Conservation (phyloP, 2,113 vertebrate species). For the Ophiodon elongatus region DNA sequence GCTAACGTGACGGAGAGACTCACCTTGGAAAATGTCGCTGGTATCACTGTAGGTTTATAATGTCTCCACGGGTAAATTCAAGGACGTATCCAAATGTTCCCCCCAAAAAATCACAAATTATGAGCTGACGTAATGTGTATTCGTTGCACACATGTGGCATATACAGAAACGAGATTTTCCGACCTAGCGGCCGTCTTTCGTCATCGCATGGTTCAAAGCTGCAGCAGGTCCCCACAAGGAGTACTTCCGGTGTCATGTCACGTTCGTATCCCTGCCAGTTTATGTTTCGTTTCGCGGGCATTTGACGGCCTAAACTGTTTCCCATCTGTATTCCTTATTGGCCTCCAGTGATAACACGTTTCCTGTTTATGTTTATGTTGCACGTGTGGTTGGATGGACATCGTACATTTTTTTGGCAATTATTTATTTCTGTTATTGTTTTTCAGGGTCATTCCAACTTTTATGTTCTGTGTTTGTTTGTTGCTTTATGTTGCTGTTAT, state of each 20-base stretch:
- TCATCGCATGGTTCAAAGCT: neutral
- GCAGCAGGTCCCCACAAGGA: neutral
- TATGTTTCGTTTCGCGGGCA: neutral
- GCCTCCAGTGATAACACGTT: neutral
- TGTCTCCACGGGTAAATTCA: neutral
- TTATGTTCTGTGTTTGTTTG: neutral
- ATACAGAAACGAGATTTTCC: neutral
- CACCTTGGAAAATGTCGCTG: constrained; percentile 35
- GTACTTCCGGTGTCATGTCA: neutral
- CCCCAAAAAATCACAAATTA: accelerated
- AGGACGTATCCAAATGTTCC: neutral
- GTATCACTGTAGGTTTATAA: constrained; percentile 17
- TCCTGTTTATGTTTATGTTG: neutral
- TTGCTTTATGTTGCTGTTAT: neutral
- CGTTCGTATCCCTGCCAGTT: neutral
- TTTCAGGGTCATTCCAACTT: neutral
- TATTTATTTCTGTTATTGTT: neutral
- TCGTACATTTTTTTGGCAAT: neutral
- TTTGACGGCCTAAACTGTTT: neutral
- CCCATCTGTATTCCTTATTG: neutral
- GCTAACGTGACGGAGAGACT: constrained; percentile 30
- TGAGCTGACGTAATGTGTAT: neutral
- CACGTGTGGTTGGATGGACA: neutral
- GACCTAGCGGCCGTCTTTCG: neutral
- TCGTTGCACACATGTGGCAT: constrained; percentile 35